Conservation (phyloP, 2,797 vertebrate species). For the Trichosurus vulpecula region DNA sequence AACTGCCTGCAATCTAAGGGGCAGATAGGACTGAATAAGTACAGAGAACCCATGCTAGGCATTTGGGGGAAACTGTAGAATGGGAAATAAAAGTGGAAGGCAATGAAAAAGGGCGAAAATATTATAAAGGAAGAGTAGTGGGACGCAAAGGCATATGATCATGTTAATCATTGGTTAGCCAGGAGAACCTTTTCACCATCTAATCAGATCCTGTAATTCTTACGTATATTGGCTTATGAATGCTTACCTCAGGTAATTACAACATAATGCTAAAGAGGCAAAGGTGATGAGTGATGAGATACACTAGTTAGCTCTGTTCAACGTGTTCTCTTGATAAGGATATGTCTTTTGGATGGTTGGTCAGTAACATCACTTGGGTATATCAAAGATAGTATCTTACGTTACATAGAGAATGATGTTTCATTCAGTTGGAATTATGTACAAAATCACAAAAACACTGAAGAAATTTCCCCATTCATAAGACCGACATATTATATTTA, state of each 20-base stretch:
- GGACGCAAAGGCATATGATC: neutral
- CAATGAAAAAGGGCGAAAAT: neutral
- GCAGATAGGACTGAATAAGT: neutral
- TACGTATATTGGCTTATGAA: neutral
- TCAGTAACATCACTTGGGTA: neutral
- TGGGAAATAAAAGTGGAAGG: neutral
- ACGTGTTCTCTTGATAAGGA: neutral
- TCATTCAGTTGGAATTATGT: neutral
- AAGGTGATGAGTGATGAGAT: neutral
- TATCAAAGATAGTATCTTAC: neutral
- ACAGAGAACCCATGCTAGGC: neutral
- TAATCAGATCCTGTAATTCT: neutral
- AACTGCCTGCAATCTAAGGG: neutral
- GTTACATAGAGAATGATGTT: neutral
- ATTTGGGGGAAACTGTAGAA: conserved; percentile 10
- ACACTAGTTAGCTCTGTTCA: neutral
- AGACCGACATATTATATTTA: neutral
- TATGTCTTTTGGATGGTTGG: neutral
- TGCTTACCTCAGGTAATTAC: neutral
- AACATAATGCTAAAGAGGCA: neutral
- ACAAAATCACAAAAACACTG: neutral
- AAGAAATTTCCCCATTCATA: neutral
- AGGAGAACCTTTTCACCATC: neutral
- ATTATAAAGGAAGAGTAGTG: neutral
- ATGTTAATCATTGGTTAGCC: neutral